Conservation (phyloP, 1,140 invertebrate genomes). For the Aphaenogaster floridana region DNA sequence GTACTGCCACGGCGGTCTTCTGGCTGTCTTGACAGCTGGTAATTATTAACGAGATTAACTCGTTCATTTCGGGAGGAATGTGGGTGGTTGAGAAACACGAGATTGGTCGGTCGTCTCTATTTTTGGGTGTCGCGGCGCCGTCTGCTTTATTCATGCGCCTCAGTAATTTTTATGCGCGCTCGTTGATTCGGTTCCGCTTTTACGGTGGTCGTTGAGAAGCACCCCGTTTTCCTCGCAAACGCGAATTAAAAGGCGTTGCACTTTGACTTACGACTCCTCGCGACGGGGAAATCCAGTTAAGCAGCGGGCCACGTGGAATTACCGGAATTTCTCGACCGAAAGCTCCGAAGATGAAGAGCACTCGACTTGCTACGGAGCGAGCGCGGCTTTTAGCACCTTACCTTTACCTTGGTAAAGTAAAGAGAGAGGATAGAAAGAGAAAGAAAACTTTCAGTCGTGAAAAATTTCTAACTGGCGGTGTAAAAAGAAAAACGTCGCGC, state of each 20-base stretch:
- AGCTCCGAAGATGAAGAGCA: constrained; percentile 39
- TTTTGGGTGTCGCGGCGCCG: constrained; percentile 31
- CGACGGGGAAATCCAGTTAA: constrained; percentile 50
- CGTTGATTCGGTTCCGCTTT: constrained; percentile 37
- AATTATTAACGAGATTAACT: constrained; percentile 57
- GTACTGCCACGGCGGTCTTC: constrained; percentile 41
- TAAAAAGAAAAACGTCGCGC: constrained; percentile 10
- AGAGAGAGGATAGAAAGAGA: neutral
- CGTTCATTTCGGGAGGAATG: neutral
- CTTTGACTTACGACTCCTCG: constrained; percentile 44
- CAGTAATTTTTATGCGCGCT: constrained; percentile 46
- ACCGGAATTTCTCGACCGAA: constrained; percentile 49
- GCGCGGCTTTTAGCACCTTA: constrained; percentile 39
- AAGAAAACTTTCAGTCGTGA: constrained; percentile 18
- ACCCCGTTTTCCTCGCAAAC: neutral
- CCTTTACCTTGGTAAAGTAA: neutral
- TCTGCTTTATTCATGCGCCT: constrained; percentile 34
- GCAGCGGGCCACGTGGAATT: constrained; percentile 52
- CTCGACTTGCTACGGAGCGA: constrained; percentile 29
- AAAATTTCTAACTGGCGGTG: constrained; percentile 43
- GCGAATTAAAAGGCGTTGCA: constrained; percentile 57
- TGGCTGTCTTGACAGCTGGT: constrained; percentile 45
- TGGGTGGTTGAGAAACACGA: neutral
- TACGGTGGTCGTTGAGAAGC: constrained; percentile 2
- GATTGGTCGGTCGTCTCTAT: constrained; percentile 33